phyloP scores from a whole-genome alignment of 2,113 vertebrate genomes.

The Eptesicus fuscus region DNA sequence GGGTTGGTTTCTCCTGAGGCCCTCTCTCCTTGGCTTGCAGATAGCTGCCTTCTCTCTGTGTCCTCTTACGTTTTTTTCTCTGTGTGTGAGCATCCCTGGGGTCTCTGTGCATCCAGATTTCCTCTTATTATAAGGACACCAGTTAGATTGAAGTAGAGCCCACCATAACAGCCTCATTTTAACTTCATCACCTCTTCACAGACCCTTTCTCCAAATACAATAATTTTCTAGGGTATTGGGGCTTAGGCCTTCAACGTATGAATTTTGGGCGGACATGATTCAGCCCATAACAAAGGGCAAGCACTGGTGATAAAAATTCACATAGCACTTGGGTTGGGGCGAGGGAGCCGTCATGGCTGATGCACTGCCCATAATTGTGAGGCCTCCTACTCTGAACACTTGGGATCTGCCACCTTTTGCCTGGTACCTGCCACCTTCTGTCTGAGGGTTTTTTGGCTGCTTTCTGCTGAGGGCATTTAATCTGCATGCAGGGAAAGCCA shows the following conservation, averaged over 20 bases:
- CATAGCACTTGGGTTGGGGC: not conserved
- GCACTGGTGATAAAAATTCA: not conserved
- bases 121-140: not conserved
- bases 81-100: not conserved
- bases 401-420: not conserved
- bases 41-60: not conserved
- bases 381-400: not conserved
- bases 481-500: not conserved
- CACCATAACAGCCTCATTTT: not conserved
- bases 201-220: not conserved
- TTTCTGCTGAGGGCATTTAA: not conserved
- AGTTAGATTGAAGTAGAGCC: not conserved
- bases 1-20: not conserved
- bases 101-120: not conserved
- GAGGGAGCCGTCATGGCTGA: not conserved
- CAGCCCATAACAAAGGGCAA: not conserved
- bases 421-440: not conserved
- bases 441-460: not conserved
- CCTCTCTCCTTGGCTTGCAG: not conserved
- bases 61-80: not conserved
- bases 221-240: not conserved
- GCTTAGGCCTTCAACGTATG: not conserved
- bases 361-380: not conserved
- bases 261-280: not conserved
- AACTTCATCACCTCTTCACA: conserved; percentile 16